Conservation (phyloP, 2,113 vertebrate species). For the Peromyscus maniculatus region DNA sequence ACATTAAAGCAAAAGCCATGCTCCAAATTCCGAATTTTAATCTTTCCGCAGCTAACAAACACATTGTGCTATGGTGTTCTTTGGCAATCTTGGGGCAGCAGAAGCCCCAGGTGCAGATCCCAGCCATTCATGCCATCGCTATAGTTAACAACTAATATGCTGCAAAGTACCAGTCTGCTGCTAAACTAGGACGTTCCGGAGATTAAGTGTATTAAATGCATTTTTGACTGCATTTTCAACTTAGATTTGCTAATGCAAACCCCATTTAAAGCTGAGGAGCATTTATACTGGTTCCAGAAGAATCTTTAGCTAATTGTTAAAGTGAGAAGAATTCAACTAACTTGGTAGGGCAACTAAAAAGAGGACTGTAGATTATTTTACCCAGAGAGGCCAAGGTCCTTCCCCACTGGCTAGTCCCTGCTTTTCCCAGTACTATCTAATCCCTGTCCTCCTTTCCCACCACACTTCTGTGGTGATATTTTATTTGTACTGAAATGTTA, state of each 20-base stretch:
- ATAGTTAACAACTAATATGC: neutral
- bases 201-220: neutral
- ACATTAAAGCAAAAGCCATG: neutral
- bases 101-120: neutral
- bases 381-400: neutral
- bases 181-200: neutral
- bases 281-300: neutral
- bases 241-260: neutral
- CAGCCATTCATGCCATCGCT: neutral
- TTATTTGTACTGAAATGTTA: no score
- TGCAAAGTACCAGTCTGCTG: neutral
- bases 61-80: neutral
- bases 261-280: neutral
- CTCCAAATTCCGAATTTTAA: neutral
- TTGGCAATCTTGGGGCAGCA: neutral
- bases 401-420: neutral
- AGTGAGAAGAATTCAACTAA: neutral
- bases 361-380: neutral
- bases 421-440: neutral
- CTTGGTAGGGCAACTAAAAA: neutral
- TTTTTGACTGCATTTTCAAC: neutral
- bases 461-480: no score
- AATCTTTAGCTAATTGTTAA: constrained; percentile 33
- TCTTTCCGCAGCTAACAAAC: neutral
- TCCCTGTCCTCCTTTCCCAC: neutral